Base-by-base conservation (phyloP, 1,140 invertebrate species). In the Trichoplusia ni region DNA sequence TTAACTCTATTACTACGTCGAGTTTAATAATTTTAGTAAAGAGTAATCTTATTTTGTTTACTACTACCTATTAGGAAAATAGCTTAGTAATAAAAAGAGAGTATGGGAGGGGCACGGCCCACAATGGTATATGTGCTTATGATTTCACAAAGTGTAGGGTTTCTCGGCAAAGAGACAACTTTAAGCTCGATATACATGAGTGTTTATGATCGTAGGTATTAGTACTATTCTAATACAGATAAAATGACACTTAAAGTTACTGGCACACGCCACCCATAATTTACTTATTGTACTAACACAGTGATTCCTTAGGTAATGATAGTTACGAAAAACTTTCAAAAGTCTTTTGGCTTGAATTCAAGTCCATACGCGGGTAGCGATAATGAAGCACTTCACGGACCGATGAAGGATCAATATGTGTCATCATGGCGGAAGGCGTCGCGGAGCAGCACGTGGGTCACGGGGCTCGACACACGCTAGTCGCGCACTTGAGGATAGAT, bases 401-500 rank as follows among this genome's bases (percentile, higher is more conserved):
- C 29, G n/a, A n/a, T n/a, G n/a, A n/a, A n/a, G n/a, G n/a, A n/a
- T n/a, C n/a, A n/a, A n/a, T n/a, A n/a, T n/a, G n/a, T n/a, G n/a
- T n/a, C n/a, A n/a, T n/a, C n/a, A n/a, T n/a, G n/a, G n/a, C n/a
- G n/a, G n/a, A n/a, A n/a, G n/a, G n/a, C n/a, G n/a, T n/a, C n/a
- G n/a, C n/a, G n/a, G n/a, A n/a, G n/a, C n/a, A n/a, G n/a, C n/a
- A n/a, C n/a, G n/a, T n/a, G n/a, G n/a, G n/a, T n/a, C n/a, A n/a
- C n/a, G n/a, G n/a, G n/a, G n/a, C n/a, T n/a, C n/a, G n/a, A n/a
- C n/a, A n/a, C n/a, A n/a, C 61, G n/a, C 21, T 79, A 82, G 31
- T 82, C 77, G 14, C 53, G 59, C 23, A 86, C 4, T 19, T 71
- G 71, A 77, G 85, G 82, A 70, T 66, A 14, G 1, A 82, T 74